Evolutionary conservation across 2,113 vertebrate species (phyloP).

Genomic region (Seriola rivoliana): DNA sequence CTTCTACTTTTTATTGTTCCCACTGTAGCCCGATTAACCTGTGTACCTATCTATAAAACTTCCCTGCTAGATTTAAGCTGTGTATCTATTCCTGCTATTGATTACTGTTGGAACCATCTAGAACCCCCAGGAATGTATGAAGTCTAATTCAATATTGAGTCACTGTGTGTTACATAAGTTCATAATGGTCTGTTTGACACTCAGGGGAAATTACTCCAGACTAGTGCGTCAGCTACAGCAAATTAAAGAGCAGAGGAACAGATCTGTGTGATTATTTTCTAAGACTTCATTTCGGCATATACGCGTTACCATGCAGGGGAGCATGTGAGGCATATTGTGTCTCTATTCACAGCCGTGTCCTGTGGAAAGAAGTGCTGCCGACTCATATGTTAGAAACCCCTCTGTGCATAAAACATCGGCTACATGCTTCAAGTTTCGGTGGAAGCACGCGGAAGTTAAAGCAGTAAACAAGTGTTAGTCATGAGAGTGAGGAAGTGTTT

Average conservation of each 20-base stretch:
- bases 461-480: conserved; percentile 74
- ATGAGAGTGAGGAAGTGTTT: conserved; percentile 72
- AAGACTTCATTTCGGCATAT: not conserved
- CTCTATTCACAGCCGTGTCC: conserved; percentile 9
- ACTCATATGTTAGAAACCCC: too few species aligned
- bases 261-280: not conserved
- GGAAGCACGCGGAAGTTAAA: conserved; percentile 45
- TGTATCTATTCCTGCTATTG: not conserved
- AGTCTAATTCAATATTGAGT: not conserved
- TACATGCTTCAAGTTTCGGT: conserved; percentile 38
- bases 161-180: not conserved
- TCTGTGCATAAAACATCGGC: conserved; percentile 30
- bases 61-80: not conserved
- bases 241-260: conserved; percentile 7
- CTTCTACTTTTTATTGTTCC: too few species aligned
- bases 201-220: conserved; percentile 1
- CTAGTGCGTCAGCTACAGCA: not conserved
- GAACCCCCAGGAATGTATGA: not conserved
- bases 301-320: too few species aligned
- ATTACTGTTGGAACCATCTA: not conserved
- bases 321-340: not conserved
- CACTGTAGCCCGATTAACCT: too few species aligned
- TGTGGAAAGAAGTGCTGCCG: conserved; percentile 46
- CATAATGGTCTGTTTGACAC: not conserved
- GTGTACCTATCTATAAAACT: not conserved